A percentile compares a stretch with the other conserved stretches of the same genome.
Conservation (phyloP, 2,888 invertebrate species). For the Pandemis heparana region DNA sequence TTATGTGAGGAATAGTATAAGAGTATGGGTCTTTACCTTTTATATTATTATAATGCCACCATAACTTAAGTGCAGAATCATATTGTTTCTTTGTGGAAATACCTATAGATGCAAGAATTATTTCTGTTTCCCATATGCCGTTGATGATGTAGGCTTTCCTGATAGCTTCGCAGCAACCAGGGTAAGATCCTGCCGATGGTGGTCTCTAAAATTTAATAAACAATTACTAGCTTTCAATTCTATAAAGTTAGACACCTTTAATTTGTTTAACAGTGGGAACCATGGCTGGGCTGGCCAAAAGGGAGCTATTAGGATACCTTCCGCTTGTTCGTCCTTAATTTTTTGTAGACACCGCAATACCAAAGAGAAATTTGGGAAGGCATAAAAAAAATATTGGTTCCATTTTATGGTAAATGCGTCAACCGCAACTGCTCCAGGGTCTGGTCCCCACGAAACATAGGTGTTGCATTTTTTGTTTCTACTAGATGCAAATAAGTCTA, state of each 20-base stretch:
- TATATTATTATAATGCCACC: slow-evolving; percentile 21
- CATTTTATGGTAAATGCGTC: slow-evolving; percentile 20
- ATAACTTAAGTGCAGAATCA: background rate
- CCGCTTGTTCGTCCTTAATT: background rate
- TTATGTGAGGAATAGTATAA: too few relatives aligned
- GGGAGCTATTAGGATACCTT: background rate
- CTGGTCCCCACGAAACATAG: background rate
- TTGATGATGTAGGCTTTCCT: slow-evolving; percentile 24
- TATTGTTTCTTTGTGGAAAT: slow-evolving; percentile 35
- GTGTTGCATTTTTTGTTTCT: too few relatives aligned
- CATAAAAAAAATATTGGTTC: slow-evolving; percentile 20
- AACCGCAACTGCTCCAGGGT: background rate
- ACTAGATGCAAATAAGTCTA: slow-evolving; percentile 42
- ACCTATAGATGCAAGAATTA: slow-evolving; percentile 39
- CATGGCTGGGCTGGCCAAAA: background rate
- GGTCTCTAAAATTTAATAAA: slow-evolving; percentile 24
- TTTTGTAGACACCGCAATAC: background rate
- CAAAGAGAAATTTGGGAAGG: background rate
- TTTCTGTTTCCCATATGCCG: slow-evolving; percentile 5
- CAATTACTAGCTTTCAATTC: background rate
- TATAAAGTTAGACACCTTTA: background rate
- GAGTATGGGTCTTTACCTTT: background rate
- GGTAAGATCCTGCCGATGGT: slow-evolving; percentile 30
- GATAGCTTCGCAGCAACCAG: slow-evolving; percentile 41
- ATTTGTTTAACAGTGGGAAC: background rate